A percentile compares a stretch with the other conserved stretches of the same genome.
Conservation (phyloP, 2,797 vertebrate species). For the Oophaga sylvatica region DNA sequence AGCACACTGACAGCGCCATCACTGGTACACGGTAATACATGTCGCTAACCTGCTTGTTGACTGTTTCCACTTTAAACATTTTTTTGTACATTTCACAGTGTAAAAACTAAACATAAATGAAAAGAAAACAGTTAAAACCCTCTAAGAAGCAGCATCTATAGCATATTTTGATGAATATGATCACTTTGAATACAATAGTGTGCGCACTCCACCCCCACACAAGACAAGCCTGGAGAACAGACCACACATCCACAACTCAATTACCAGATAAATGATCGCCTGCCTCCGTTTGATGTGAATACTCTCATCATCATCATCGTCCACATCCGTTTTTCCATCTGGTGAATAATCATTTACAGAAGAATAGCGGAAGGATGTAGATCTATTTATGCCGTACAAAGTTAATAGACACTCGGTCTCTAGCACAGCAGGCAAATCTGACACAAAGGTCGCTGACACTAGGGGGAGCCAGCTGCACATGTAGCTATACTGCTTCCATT, state of each 20-base stretch:
- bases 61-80: no score
- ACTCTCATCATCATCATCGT: constrained; percentile 20
- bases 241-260: not conserved
- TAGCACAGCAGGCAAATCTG: not conserved
- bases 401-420: no score
- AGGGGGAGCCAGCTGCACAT: not conserved
- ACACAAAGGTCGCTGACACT: not conserved
- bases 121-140: no score
- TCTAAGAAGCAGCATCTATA: no score
- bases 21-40: not conserved
- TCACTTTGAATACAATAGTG: no score
- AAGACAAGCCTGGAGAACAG: not conserved
- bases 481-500: not conserved
- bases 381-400: no score
- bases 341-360: constrained; percentile 29
- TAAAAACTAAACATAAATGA: no score
- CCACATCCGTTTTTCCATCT: constrained; percentile 34
- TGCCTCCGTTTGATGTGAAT: constrained; percentile 23
- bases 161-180: no score
- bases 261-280: constrained; percentile 5
- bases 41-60: no score
- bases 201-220: no score
- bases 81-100: no score
- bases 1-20: no score
- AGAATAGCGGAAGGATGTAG: constrained; percentile 19